Conservation (phyloP, 2,888 invertebrate genomes). For the Stictocephala bisonia region DNA sequence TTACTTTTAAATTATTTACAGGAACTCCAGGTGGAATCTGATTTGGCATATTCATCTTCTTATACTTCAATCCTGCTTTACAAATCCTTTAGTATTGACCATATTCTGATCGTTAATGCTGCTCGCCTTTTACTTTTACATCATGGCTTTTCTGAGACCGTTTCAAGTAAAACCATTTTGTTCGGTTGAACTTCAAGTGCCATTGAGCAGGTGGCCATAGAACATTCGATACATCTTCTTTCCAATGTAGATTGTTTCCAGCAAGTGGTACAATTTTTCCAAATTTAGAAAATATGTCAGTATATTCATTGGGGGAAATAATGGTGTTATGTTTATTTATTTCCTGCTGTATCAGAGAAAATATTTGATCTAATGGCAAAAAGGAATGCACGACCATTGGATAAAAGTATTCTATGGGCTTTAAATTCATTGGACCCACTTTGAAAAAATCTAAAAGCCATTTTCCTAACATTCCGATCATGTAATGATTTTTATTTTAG, state of each 20-base stretch:
- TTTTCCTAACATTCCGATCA: background rate
- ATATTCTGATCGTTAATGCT: background rate
- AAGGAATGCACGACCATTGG: background rate
- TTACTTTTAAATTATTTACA: no score
- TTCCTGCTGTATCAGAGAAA: constrained; percentile 1
- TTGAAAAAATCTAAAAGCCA: background rate
- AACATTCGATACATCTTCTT: constrained; percentile 11
- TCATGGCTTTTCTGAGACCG: background rate
- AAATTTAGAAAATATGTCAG: background rate
- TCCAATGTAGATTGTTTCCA: constrained; percentile 20
- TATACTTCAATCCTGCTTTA: constrained; percentile 18
- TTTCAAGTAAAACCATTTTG: constrained; percentile 22
- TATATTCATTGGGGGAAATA: no score
- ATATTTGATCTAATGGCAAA: background rate
- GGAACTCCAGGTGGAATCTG: no score
- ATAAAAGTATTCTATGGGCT: background rate
- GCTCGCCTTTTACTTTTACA: constrained; percentile 5
- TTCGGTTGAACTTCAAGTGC: constrained; percentile 31
- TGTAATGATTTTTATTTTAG: background rate
- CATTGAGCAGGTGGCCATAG: constrained; percentile 12
- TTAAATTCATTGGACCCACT: background rate
- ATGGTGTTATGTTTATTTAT: no score
- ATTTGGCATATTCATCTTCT: no score
- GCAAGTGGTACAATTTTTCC: constrained; percentile 2
- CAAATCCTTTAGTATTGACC: constrained; percentile 2